phyloP scores from a whole-genome alignment of 2,888 invertebrate genomes.

The Galeopsomyia nigrocyanea region DNA sequence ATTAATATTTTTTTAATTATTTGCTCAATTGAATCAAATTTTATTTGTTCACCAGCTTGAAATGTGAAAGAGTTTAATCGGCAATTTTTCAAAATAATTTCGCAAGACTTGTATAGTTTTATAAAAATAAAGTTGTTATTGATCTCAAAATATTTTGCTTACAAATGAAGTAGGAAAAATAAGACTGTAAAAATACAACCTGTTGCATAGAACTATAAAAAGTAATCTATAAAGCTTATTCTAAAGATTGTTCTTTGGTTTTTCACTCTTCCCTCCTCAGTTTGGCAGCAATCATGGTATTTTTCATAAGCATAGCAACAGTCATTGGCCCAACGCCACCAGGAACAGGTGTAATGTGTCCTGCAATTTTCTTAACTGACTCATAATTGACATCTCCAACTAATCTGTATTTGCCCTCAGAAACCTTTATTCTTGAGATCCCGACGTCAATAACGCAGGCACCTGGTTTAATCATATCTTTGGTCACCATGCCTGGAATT shows the following conservation, averaged over 20 bases:
- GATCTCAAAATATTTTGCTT: too few relatives aligned
- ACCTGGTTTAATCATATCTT: constrained; percentile 90
- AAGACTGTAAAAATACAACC: too few relatives aligned
- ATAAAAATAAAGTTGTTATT: too few relatives aligned
- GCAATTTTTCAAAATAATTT: too few relatives aligned
- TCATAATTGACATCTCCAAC: constrained; percentile 94
- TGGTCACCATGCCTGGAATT: constrained; percentile 80
- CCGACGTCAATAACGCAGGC: constrained; percentile 93
- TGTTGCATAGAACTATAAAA: background rate
- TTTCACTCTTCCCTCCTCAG: constrained; percentile 53
- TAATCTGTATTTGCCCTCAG: constrained; percentile 78
- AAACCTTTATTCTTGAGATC: constrained; percentile 79
- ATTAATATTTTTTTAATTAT: too few relatives aligned
- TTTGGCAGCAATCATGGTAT: constrained; percentile 84
- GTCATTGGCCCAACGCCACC: constrained; percentile 96
- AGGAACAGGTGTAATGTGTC: constrained; percentile 90
- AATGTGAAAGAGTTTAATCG: too few relatives aligned
- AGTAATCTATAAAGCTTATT: constrained; percentile 11
- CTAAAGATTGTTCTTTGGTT: background rate
- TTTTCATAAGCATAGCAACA: constrained; percentile 93
- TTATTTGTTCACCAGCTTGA: too few relatives aligned
- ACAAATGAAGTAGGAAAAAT: too few relatives aligned
- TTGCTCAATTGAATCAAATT: too few relatives aligned
- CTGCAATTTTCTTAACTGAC: constrained; percentile 84
- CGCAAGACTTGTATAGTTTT: too few relatives aligned